These are phyloP conservation scores for Drosophila mayri DNA, from an alignment of 1,140 invertebrate genomes.

Conservation along the genomic window DNA sequence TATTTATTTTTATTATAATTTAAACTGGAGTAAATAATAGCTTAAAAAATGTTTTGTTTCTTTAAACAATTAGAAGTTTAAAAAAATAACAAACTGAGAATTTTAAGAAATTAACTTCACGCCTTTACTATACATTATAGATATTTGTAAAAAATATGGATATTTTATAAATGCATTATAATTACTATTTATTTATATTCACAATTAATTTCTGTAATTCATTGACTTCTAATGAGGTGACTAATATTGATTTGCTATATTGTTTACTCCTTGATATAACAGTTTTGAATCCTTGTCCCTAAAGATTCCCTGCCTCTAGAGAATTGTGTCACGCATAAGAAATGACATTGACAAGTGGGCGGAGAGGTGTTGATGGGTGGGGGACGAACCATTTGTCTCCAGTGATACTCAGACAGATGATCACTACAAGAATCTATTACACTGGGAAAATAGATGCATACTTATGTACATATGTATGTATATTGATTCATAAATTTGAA, in stretches of 20 bases:
- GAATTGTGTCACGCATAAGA: slow-evolving; percentile 43
- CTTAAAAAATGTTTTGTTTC: no score
- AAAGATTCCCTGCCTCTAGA: not conserved
- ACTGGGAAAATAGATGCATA: not conserved
- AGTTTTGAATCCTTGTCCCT: not conserved
- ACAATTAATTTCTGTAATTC: not conserved
- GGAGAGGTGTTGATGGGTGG: slow-evolving; percentile 6
- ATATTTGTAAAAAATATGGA: no score
- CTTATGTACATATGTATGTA: no score
- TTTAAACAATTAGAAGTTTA: no score
- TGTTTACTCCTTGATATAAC: slow-evolving; percentile 1
- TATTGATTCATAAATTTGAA: not conserved
- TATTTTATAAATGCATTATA: no score
- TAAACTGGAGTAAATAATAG: no score
- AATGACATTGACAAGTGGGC: slow-evolving; percentile 32
- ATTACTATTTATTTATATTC: no score
- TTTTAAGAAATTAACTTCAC: no score
- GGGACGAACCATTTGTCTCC: slow-evolving; percentile 27
- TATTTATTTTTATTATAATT: no score
- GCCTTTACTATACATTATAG: no score
- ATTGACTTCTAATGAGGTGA: not conserved
- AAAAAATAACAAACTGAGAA: no score
- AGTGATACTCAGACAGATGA: slow-evolving; percentile 10
- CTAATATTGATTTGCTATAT: not conserved
- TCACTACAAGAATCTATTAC: slow-evolving; percentile 25